Base-by-base conservation (phyloP, 92 coral and sea anemone species). In the Phymanthus crucifer region DNA sequence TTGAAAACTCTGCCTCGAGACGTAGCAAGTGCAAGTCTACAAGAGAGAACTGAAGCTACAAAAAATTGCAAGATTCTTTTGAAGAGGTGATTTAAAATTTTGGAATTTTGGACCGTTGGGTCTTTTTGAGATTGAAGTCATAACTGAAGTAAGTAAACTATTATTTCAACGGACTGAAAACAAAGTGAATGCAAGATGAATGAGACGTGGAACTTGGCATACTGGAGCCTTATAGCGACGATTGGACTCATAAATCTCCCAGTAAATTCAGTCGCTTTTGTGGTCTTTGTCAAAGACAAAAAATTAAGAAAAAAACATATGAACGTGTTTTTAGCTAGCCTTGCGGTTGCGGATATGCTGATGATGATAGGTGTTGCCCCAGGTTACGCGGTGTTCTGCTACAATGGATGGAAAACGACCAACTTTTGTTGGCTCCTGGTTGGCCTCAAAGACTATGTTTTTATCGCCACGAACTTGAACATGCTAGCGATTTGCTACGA, bases 401-500 rank as follows among this genome's bases (percentile, higher is more conserved):
- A 93, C 64, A 80, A 80, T 5, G 91, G 83, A 29, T 78, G 87
- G 14, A 72, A 72, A 46, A 73, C 79, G 38, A 43, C 64, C 33
- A 50, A 48, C 6, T 26, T 21, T 74, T 82, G 43, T 74, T 33
- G 32, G 52, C 32, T 12, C 17, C 54, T 48, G 72, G 84, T 52
- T 77, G 87, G 90, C 29, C 36, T 74, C 43, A 74, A 74, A 50
- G 90, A 87, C 71, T 38, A 76, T 12, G 79, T 81, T 6, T 84
- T 90, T 72, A 61, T 86, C 11, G 82, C 85, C 19, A 72, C 95
- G 13, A 80, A 84, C 68, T 83, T 89, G 46, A 89, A 87, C 46
- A 58, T 91, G 45, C 72, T 91, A 7, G 95, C 90, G 13, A 89
- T 91, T 6, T 79, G 86, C 3, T 89, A 83, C 29, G 96, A 91